Conservation (phyloP, 2,888 invertebrate species). For the Cyclophora punctaria region DNA sequence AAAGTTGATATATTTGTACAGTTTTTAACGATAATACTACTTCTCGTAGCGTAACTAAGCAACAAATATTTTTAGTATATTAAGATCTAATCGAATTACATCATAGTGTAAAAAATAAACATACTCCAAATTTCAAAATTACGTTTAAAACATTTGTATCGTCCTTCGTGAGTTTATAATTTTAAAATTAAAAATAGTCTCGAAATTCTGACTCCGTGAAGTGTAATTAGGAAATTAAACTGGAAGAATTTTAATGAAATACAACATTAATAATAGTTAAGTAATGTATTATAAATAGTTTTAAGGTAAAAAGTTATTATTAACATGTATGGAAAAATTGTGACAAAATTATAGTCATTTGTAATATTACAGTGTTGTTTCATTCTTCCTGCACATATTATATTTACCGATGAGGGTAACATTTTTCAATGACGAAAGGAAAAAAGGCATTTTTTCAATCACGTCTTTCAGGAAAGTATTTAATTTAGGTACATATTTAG, state of each 20-base stretch:
- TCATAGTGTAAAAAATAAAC: constrained; percentile 66
- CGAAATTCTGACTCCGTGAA: constrained; percentile 60
- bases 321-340: constrained; percentile 77
- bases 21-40: constrained; percentile 65
- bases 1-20: constrained; percentile 68
- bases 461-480: too few relatives aligned
- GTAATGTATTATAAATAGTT: constrained; percentile 74
- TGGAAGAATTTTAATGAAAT: constrained; percentile 71
- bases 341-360: constrained; percentile 77
- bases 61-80: constrained; percentile 70
- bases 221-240: constrained; percentile 67
- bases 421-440: too few relatives aligned
- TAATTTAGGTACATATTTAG: too few relatives aligned
- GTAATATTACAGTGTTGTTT: constrained; percentile 73
- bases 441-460: too few relatives aligned
- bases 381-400: constrained; percentile 26
- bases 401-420: too few relatives aligned
- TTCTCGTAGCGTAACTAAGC: constrained; percentile 68
- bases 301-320: constrained; percentile 75
- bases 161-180: constrained; percentile 52
- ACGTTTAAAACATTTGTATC: constrained; percentile 53
- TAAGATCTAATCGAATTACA: constrained; percentile 75
- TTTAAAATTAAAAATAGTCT: constrained; percentile 32
- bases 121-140: constrained; percentile 57
- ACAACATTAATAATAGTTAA: constrained; percentile 69